Conservation (phyloP, 2,888 invertebrate species). For the Osmoderma eremita region DNA sequence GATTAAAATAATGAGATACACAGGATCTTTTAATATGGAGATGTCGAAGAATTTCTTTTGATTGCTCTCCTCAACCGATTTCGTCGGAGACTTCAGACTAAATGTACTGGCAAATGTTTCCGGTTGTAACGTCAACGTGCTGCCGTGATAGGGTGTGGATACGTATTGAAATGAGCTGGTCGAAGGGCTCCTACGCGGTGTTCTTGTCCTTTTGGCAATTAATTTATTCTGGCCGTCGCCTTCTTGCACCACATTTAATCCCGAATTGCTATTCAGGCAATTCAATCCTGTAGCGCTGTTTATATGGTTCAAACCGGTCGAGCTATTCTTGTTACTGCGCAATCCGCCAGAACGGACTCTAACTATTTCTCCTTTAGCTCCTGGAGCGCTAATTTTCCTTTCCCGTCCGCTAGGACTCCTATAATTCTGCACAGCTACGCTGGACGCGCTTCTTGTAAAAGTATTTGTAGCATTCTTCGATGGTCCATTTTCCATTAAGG, state of each 20-base stretch:
- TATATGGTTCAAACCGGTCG: slow-evolving; percentile 63
- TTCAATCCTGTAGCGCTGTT: slow-evolving; percentile 74
- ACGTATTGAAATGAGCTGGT: slow-evolving; percentile 86
- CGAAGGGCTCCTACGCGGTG: slow-evolving; percentile 75
- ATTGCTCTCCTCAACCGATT: slow-evolving; percentile 56
- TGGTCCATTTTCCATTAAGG: slow-evolving; percentile 55
- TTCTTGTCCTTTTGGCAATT: slow-evolving; percentile 50
- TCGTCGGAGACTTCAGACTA: slow-evolving; percentile 69
- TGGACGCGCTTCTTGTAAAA: slow-evolving; percentile 77
- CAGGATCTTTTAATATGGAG: slow-evolving; percentile 78
- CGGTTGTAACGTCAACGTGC: slow-evolving; percentile 81
- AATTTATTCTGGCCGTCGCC: slow-evolving; percentile 57
- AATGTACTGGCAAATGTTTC: slow-evolving; percentile 82
- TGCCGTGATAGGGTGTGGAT: slow-evolving; percentile 87
- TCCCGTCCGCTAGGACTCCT: slow-evolving; percentile 65
- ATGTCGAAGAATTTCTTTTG: slow-evolving; percentile 79
- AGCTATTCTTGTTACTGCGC: slow-evolving; percentile 58
- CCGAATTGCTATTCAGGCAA: slow-evolving; percentile 71
- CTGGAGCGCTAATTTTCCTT: slow-evolving; percentile 71
- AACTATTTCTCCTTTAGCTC: slow-evolving; percentile 62
- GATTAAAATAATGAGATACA: slow-evolving; percentile 83
- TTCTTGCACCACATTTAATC: slow-evolving; percentile 77
- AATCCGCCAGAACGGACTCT: slow-evolving; percentile 55
- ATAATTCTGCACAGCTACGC: slow-evolving; percentile 72
- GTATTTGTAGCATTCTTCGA: slow-evolving; percentile 56